Base-by-base conservation (phyloP, 2,888 invertebrate genomes). In the Cerastoderma edule region DNA sequence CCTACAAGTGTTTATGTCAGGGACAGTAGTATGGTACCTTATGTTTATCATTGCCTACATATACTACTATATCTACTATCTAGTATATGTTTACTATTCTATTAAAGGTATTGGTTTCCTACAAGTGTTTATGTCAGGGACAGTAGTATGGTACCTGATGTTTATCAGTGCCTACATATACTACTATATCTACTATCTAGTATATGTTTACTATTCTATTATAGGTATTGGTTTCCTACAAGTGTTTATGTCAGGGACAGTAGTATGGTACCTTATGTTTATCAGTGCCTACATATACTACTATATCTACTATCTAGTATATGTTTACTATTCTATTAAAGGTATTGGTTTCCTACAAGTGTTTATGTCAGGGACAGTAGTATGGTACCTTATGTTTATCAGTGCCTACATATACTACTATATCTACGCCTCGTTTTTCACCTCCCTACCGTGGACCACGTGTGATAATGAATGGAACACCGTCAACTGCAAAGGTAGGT, bases 391-490 rank as follows among this genome's bases (percentile, higher is more conserved):
- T 5, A 60, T 72, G 56, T 30, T 66, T 27, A 72, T 72, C 16
- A 44, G 66, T 32, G 57, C 57, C 30, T 72, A 66, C 56, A 44
- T 66, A 4, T 33, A 56, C n/a, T 72, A 72, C 44, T 72, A 50
- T 48, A 35, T 72, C 16, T 60, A 67, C 33, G 39, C 56, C 24
- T 57, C 67, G 0, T 72, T 67, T n/a, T 50, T 48, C 35, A 67
- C 72, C 35, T 8, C 46, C 2, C 33, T 72, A 24, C 50, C 72
- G 2, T 72, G 72, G 72, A 67, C 72, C 2, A 66, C 65, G 1
- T 72, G 70, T 46, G 33, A 63, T 35, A 60, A 70, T 27, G 60
- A 46, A 19, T 71, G 71, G 71, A 71, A 71, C 53, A 71, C 71
- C 4, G 19, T 8, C 5, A 1, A 65, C 10, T 71, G 71, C 30